Percentiles rank a stretch among this genome's conserved stretches.
These are phyloP conservation scores for Microdon myrmicae DNA, from an alignment of 2,888 invertebrate species.

Conservation along the genomic window DNA sequence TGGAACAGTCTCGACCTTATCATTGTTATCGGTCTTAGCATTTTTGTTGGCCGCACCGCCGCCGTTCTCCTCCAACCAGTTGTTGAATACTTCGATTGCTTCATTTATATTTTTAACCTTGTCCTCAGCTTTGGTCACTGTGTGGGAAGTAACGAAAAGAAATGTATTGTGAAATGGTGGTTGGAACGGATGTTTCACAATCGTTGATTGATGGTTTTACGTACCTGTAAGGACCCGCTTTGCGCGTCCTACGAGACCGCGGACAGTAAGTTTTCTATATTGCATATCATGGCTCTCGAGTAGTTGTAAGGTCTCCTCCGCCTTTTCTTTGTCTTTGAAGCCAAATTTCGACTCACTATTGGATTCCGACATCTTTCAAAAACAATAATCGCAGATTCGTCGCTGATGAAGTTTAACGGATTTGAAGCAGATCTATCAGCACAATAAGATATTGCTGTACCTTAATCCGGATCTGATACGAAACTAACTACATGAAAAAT, in stretches of 20 bases:
- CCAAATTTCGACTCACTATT: slow-evolving; percentile 74
- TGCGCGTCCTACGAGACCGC: slow-evolving; percentile 71
- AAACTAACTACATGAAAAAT: too few species aligned
- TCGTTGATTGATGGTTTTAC: slow-evolving; percentile 49
- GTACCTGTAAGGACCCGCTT: slow-evolving; percentile 69
- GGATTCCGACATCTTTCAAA: slow-evolving; percentile 48
- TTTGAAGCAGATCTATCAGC: too few species aligned
- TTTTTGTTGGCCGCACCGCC: slow-evolving; percentile 64
- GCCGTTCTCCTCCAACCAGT: slow-evolving; percentile 72
- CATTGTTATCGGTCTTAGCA: slow-evolving; percentile 69
- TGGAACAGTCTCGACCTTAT: slow-evolving; percentile 74
- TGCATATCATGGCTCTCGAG: slow-evolving; percentile 74
- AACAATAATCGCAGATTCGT: too few species aligned
- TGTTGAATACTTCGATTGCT: slow-evolving; percentile 75
- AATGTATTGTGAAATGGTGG: not conserved
- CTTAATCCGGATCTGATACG: too few species aligned
- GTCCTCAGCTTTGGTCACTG: slow-evolving; percentile 77
- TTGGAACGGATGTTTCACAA: not conserved
- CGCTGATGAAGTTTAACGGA: too few species aligned
- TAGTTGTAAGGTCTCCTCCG: slow-evolving; percentile 73
- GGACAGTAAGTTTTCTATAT: slow-evolving; percentile 74
- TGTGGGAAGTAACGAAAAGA: slow-evolving; percentile 20
- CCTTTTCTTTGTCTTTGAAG: slow-evolving; percentile 78
- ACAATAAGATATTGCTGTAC: too few species aligned
- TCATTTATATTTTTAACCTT: slow-evolving; percentile 76